phyloP scores from a whole-genome alignment of 2,113 vertebrate species.

The Lagopus leucura region DNA sequence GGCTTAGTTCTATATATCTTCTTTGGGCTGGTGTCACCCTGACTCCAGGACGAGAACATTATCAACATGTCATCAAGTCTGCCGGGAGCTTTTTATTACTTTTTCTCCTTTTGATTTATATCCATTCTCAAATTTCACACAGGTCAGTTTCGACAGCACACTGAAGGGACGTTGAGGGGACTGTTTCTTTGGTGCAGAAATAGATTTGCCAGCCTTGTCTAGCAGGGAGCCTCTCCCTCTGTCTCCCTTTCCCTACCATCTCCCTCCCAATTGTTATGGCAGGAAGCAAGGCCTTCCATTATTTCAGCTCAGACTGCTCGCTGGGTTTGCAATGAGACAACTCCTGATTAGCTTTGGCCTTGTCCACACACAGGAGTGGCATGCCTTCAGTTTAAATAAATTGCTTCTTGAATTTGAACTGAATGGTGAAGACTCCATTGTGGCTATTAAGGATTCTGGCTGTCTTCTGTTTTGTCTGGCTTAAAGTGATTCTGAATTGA shows the following conservation, averaged over 20 bases:
- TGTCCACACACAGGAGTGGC: not conserved
- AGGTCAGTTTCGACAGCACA: slow-evolving; percentile 10
- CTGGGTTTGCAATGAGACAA: not conserved
- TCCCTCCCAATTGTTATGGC: not conserved
- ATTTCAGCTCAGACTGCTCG: rapidly evolving
- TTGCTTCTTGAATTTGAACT: not conserved
- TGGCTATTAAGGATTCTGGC: not conserved
- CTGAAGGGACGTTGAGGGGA: not conserved
- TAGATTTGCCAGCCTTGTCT: not conserved
- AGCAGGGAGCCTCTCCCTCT: not conserved
- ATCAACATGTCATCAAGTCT: slow-evolving; percentile 66
- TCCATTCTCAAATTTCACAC: slow-evolving; percentile 53
- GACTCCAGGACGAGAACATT: slow-evolving; percentile 70
- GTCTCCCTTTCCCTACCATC: not conserved
- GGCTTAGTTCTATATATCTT: slow-evolving; percentile 81
- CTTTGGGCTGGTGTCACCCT: slow-evolving; percentile 80
- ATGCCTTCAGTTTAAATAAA: not conserved
- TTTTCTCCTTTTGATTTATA: slow-evolving; percentile 62
- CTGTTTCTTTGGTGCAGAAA: slow-evolving; percentile 40
- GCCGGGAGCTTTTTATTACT: slow-evolving; percentile 71
- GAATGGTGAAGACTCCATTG: not conserved
- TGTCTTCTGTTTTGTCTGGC: not conserved
- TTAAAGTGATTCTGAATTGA: not conserved
- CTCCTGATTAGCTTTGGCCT: slow-evolving; percentile 25
- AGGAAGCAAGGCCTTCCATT: slow-evolving; percentile 5